These are phyloP conservation scores for Gila robusta DNA, from an alignment of 2,797 vertebrate genomes.

Conservation along the genomic window DNA sequence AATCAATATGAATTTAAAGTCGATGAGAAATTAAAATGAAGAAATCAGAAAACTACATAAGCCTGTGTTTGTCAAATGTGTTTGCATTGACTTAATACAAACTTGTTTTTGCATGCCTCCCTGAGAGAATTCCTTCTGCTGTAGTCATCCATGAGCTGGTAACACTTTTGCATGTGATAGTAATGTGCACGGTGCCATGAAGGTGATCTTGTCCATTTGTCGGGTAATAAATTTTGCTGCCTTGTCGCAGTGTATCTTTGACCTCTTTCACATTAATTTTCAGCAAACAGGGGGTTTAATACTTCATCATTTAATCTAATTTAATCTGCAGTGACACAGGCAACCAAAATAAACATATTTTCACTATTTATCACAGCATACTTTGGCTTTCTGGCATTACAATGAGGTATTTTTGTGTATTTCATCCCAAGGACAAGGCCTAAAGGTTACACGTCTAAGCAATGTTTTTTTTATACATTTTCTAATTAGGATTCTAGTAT, in stretches of 20 bases:
- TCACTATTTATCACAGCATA: neutral
- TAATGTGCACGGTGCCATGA: constrained; percentile 76
- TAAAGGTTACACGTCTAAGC: neutral
- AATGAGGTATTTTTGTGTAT: neutral
- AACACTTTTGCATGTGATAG: constrained; percentile 70
- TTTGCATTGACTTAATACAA: constrained; percentile 54
- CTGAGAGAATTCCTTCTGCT: constrained; percentile 59
- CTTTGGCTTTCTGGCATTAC: neutral
- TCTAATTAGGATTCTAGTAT: neutral
- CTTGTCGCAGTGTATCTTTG: constrained; percentile 61
- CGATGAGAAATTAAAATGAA: constrained; percentile 33
- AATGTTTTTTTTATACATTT: neutral
- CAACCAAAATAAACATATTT: constrained; percentile 20
- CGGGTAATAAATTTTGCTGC: constrained; percentile 70
- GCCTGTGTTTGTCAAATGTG: constrained; percentile 41
- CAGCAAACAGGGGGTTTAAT: constrained; percentile 20
- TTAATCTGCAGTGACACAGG: constrained; percentile 9
- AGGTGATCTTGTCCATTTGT: constrained; percentile 70
- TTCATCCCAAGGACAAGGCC: constrained; percentile 1
- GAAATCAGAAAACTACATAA: constrained; percentile 50
- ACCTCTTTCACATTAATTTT: constrained; percentile 48
- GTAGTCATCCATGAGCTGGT: constrained; percentile 53
- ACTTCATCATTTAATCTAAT: constrained; percentile 42
- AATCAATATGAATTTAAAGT: constrained; percentile 44
- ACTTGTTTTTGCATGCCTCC: constrained; percentile 50